Evolutionary conservation across 2,113 vertebrate genomes (phyloP).

Genomic region (Cyprinodon brontotheroides): DNA sequence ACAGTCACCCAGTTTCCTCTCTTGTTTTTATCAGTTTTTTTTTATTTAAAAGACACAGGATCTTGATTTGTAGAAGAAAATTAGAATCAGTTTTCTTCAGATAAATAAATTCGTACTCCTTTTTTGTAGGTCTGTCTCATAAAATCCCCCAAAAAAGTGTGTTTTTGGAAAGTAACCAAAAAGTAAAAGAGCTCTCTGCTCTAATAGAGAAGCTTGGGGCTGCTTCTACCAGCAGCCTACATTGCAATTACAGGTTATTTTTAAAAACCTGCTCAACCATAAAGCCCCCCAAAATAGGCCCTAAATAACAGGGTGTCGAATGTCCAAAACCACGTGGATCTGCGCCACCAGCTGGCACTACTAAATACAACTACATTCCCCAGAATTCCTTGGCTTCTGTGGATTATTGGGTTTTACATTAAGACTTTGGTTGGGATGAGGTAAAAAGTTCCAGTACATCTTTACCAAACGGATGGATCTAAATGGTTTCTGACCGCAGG

Average conservation of each 20-base stretch:
- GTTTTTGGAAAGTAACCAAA: not conserved
- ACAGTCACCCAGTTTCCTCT: too few species aligned
- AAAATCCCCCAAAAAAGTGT: not conserved
- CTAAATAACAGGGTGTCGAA: constrained; percentile 74
- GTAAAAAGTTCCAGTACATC: constrained; percentile 3
- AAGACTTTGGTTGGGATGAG: not conserved
- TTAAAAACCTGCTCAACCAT: constrained; percentile 58
- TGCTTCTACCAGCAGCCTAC: constrained; percentile 42
- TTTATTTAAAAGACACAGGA: too few species aligned
- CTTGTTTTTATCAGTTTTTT: too few species aligned
- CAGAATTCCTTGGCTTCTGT: constrained; percentile 27
- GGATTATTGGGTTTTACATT: constrained; percentile 2
- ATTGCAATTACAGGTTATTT: constrained; percentile 73
- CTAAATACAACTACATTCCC: constrained; percentile 34
- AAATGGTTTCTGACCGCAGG: constrained; percentile 10
- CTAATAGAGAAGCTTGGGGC: constrained; percentile 6
- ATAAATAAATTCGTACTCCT: not conserved
- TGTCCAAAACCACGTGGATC: constrained; percentile 25
- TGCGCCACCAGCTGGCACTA: constrained; percentile 16
- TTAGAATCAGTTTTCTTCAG: not conserved
- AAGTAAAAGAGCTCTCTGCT: not conserved
- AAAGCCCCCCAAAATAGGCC: constrained; percentile 59
- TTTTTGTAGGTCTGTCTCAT: not conserved
- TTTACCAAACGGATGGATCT: not conserved
- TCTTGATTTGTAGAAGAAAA: too few species aligned